Percentiles rank a stretch among this genome's conserved stretches.
phyloP scores from a whole-genome alignment of 2,888 invertebrate species.

The Heliconius charithonia region DNA sequence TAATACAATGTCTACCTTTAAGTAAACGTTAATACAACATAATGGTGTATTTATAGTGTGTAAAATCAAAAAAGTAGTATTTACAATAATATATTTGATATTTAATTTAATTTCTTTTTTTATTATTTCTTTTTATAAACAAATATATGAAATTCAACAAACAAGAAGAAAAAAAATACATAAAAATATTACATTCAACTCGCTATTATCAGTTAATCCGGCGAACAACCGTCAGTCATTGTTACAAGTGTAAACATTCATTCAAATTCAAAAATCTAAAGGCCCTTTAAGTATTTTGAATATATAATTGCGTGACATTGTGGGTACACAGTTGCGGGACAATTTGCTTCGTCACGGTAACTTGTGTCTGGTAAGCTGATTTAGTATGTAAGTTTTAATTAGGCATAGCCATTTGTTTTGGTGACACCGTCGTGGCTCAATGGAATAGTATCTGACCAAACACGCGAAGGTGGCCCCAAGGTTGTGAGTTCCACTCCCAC shows the following conservation, averaged over 20 bases:
- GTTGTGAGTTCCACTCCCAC: too few relatives aligned
- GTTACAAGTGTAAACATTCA: conserved; percentile 60
- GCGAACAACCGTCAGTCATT: conserved; percentile 49
- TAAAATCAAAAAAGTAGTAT: too few relatives aligned
- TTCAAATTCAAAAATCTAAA: conserved; percentile 52
- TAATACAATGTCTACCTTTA: too few relatives aligned
- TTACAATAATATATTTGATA: too few relatives aligned
- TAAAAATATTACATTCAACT: neutral
- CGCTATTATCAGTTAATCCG: conserved; percentile 17
- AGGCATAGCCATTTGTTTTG: neutral
- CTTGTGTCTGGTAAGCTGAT: conserved; percentile 18
- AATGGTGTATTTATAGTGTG: too few relatives aligned
- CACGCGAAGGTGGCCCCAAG: too few relatives aligned
- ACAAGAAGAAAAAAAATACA: neutral
- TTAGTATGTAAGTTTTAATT: neutral
- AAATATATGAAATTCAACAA: neutral
- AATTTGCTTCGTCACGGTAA: conserved; percentile 57
- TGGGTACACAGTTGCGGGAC: conserved; percentile 53
- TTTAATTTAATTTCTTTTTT: too few relatives aligned
- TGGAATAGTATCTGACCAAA: neutral
- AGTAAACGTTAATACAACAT: too few relatives aligned
- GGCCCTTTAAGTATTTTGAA: conserved; percentile 53
- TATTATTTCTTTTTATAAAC: too few relatives aligned
- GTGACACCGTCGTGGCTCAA: neutral
- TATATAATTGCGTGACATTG: conserved; percentile 74